Conservation (phyloP, 2,888 invertebrate species). For the Aleiodes alternator region DNA sequence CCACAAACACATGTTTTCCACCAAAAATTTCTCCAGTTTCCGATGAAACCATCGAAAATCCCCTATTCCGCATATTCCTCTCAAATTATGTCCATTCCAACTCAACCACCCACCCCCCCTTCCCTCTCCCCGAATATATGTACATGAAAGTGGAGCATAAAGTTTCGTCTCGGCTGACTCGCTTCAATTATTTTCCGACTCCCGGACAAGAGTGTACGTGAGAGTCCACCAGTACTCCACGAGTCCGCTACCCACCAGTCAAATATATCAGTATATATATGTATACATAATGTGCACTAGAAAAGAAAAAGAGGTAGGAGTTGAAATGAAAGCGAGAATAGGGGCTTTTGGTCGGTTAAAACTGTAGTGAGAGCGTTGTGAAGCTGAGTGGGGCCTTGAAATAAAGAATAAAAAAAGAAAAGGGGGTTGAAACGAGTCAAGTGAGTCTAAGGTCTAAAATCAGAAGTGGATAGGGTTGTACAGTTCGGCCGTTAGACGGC, state of each 20-base stretch:
- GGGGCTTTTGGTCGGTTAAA: conserved; percentile 9
- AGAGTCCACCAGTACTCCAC: no score
- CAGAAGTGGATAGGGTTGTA: conserved; percentile 33
- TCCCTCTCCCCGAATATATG: no score
- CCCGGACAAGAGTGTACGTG: no score
- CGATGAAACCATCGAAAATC: background rate
- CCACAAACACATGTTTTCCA: no score
- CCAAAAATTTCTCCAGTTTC: background rate
- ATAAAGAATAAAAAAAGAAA: conserved; percentile 1
- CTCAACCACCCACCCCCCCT: no score
- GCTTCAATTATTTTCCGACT: no score
- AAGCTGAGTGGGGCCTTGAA: background rate
- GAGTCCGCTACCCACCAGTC: no score
- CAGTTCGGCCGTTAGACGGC: background rate
- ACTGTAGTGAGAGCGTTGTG: conserved; percentile 3
- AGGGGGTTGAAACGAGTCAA: conserved; percentile 2
- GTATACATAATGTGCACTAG: no score
- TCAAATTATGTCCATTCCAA: no score
- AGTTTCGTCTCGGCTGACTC: no score
- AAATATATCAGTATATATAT: no score
- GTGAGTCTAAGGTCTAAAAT: conserved; percentile 25
- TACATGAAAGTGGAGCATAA: no score
- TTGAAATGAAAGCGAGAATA: conserved; percentile 13
- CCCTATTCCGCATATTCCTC: background rate
- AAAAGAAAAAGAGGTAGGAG: background rate